Evolutionary conservation across 2,797 vertebrate genomes (phyloP).

Genomic region (Danio kyathit): DNA sequence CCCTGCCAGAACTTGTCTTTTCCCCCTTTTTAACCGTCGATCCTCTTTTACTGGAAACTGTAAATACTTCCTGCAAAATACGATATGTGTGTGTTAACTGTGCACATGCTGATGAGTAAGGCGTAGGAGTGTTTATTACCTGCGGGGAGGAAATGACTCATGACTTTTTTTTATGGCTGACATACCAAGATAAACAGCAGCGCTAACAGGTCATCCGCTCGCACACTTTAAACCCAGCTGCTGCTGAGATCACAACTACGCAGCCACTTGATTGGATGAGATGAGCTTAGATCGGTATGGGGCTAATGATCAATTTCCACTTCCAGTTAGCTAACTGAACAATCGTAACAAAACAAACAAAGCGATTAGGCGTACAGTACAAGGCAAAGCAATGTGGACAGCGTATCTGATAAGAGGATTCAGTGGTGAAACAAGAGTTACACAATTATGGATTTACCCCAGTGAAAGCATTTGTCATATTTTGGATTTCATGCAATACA

Average conservation of each 20-base stretch:
- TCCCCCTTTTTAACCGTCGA: constrained; percentile 14
- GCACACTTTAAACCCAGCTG: constrained; percentile 20
- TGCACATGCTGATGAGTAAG: constrained; percentile 53
- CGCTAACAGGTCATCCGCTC: constrained; percentile 40
- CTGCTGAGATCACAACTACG: constrained; percentile 15
- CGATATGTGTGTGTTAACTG: constrained; percentile 42
- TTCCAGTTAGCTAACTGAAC: constrained; percentile 23
- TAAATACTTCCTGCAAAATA: constrained; percentile 44
- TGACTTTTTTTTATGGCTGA: constrained; percentile 48
- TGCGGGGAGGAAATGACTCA: constrained; percentile 55
- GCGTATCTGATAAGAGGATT: constrained; percentile 12
- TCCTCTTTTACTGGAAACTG: constrained; percentile 52
- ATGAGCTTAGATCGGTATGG: constrained; percentile 26
- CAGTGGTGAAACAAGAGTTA: constrained; percentile 2
- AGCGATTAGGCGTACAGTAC: constrained; percentile 6
- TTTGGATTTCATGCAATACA: neutral
- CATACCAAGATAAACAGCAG: constrained; percentile 54
- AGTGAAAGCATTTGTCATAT: neutral
- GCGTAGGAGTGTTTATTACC: constrained; percentile 60
- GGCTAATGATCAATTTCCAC: constrained; percentile 46
- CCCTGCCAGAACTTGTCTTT: constrained; percentile 39
- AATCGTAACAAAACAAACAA: constrained; percentile 34
- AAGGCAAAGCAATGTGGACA: neutral
- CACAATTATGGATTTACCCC: constrained; percentile 2
- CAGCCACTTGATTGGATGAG: constrained; percentile 17